Evolutionary conservation across 2,888 invertebrate species (phyloP), one percentile per base, ranked within the genome.

Genomic region (Ecliptopera silaceata): DNA sequence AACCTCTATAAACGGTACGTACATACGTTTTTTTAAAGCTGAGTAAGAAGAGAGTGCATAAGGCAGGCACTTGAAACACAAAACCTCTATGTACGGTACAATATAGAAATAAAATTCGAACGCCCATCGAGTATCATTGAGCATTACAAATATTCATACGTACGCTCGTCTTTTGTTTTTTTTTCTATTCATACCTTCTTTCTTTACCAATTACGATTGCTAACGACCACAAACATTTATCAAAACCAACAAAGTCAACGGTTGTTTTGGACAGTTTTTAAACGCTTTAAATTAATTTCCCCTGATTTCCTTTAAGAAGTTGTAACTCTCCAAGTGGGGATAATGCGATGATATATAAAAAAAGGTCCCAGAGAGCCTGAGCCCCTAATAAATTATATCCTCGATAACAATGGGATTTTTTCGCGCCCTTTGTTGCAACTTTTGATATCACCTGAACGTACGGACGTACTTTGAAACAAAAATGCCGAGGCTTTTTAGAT

Each of bases 381-480:
- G 76, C 82, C 88, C 86, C 86, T 90, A 90, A 92, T 92, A 92
- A 92, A 92, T 92, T 92, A 92, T 85, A 82, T 88, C 87, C 89
- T 86, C 88, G 92, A 92, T 92, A 92, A 92, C 92, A 92, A 92
- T 91, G 86, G 91, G 91, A 85, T 90, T 91, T 92, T 86, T 91
- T 88, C 77, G 81, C 82, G 83, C 82, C 84, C 87, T 88, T 91
- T 91, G 92, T 91, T 88, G 84, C 88, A 86, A 90, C 84, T 90
- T 91, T 91, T 89, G 88, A 82, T 91, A 91, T 90, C 91, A 91
- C 91, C 91, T 91, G 91, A 86, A 84, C 74, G 82, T 81, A 71
- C 72, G 64, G 60, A 67, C 53, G 63, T 54, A 50, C 54, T 61
- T 63, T 59, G 36, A 52, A 58, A 57, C 47, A 54, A 59, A 59